Conservation (phyloP, 1,140 invertebrate species). For the Drosophila equinoxialis region DNA sequence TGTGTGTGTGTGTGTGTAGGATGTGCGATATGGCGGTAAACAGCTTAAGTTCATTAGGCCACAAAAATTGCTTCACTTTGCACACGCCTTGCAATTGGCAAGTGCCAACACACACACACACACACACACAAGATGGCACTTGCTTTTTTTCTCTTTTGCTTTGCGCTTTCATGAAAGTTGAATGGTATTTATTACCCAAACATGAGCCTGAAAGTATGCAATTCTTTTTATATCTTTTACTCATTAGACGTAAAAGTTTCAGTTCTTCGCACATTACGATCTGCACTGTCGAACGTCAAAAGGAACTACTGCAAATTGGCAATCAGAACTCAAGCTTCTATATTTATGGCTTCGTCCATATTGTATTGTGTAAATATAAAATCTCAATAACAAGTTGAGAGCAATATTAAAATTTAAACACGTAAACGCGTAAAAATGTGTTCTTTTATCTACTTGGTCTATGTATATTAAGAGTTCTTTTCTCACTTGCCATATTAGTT, state of each 20-base stretch:
- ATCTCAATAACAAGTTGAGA: no score
- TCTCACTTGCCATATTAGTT: neutral
- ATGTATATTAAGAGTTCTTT: neutral
- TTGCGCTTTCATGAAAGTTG: neutral
- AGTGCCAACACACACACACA: no score
- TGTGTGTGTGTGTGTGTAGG: neutral
- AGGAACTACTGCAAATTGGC: no score
- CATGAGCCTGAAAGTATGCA: constrained; percentile 1
- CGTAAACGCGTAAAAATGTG: no score
- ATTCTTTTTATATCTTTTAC: constrained; percentile 14
- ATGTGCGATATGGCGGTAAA: constrained; percentile 24
- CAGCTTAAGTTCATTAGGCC: constrained; percentile 53
- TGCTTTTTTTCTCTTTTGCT: neutral
- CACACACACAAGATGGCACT: no score
- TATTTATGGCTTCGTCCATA: no score
- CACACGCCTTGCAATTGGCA: constrained; percentile 44
- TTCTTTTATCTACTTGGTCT: no score
- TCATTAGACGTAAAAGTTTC: neutral
- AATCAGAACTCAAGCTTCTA: no score
- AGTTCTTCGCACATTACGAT: no score
- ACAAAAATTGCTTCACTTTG: constrained; percentile 54
- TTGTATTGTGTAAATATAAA: no score
- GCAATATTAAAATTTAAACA: no score
- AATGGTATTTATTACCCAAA: constrained; percentile 11
- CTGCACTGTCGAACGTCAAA: neutral